phyloP scores from a whole-genome alignment of 1,140 invertebrate species.

The Latrodectus geometricus region DNA sequence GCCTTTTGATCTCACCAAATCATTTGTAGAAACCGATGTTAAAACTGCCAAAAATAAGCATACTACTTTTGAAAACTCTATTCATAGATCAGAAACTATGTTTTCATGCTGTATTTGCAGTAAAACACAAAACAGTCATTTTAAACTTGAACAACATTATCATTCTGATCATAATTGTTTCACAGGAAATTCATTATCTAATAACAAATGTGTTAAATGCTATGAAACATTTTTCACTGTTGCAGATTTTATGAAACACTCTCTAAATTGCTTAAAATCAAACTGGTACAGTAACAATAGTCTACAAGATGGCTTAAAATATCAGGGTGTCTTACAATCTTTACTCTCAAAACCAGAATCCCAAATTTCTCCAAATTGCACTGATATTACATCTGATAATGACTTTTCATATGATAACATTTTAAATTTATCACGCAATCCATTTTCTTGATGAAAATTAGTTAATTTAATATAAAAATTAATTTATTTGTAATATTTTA shows the following conservation, averaged over 20 bases:
- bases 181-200: background rate
- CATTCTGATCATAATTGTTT: background rate
- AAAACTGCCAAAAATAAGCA: background rate
- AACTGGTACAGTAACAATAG: background rate
- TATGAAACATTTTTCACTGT: conserved; percentile 1
- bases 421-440: conserved; percentile 35
- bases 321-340: conserved; percentile 10
- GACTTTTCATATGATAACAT: background rate
- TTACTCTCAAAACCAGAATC: conserved; percentile 4
- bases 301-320: background rate
- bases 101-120: background rate
- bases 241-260: conserved; percentile 23
- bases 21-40: background rate
- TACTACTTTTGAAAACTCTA: background rate
- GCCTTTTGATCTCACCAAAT: background rate
- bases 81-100: background rate
- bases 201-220: conserved; percentile 15
- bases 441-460: conserved; percentile 25
- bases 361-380: background rate
- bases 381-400: conserved; percentile 8
- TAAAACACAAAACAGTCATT: background rate
- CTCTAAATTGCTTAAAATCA: conserved; percentile 3
- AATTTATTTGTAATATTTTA: too few relatives aligned
- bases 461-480: too few relatives aligned
- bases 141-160: background rate